Percentiles rank a stretch among this genome's conserved stretches.
Evolutionary conservation across 2,113 vertebrate species (phyloP).

Genomic region (Spermophilus dauricus): DNA sequence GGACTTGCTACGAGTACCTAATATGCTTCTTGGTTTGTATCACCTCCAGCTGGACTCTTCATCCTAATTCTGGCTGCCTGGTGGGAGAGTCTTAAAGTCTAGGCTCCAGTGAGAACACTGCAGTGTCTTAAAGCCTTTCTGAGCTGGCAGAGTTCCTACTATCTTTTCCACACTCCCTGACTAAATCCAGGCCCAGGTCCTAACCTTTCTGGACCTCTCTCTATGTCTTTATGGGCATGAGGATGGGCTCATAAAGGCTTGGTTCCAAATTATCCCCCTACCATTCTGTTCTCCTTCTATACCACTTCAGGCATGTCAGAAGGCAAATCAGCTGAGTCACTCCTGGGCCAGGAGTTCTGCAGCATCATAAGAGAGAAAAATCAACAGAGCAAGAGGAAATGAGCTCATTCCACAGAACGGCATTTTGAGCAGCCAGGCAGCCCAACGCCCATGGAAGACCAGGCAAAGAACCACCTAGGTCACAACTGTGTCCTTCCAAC

Average conservation of each 20-base stretch:
- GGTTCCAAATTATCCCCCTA: neutral
- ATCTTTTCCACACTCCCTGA: neutral
- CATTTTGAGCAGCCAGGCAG: constrained; percentile 17
- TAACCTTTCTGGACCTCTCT: constrained; percentile 11
- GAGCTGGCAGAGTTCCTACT: constrained; percentile 1
- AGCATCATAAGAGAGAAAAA: constrained; percentile 73
- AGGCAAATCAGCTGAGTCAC: constrained; percentile 58
- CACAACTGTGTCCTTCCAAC: neutral
- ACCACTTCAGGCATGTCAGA: constrained; percentile 14
- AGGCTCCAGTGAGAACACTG: neutral
- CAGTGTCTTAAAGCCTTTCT: constrained; percentile 46
- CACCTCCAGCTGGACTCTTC: neutral
- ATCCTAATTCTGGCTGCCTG: neutral
- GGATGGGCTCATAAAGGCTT: neutral
- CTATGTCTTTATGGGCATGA: neutral
- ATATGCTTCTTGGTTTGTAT: constrained; percentile 5
- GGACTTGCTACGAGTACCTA: neutral
- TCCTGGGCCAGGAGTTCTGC: constrained; percentile 13
- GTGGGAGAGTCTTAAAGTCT: neutral
- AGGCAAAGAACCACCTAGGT: neutral
- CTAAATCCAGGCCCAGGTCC: neutral
- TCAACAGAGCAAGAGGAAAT: constrained; percentile 69
- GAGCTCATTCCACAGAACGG: constrained; percentile 71
- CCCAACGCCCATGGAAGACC: neutral
- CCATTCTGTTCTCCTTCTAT: neutral